Evolutionary conservation across 2,113 vertebrate genomes (phyloP), one percentile per base, ranked within the genome.

Genomic region (Proteles cristata): DNA sequence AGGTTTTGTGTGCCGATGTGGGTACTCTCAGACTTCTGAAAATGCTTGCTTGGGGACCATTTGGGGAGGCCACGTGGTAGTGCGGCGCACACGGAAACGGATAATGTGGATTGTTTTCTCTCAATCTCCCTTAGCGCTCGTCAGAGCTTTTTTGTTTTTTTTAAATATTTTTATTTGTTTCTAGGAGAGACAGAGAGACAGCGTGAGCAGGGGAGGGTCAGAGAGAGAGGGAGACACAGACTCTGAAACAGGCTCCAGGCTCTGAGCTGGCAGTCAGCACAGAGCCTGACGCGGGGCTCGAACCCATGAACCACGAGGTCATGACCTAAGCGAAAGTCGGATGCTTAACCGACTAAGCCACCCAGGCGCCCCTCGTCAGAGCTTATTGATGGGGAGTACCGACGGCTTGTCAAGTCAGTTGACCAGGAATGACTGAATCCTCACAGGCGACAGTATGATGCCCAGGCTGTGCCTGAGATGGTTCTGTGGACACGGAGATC

Each of bases 1-100:
- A 71, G 35, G 65, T 90, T 86, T 92, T 92, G 9, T 71, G 83
- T 19, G 45, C 90, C 92, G 58, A 84, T 87, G 68, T 79, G 45
- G 74, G 19, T 63, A 17, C 82, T 85, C 25, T 23, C 74, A 19
- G 43, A 71, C 61, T 87, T 76, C 71, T 94, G 33, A 69, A 82
- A 43, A 82, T 71, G 19, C 45, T 33, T 15, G 21, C 43, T 28
- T 35, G 58, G 25, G 71, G 73, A 39, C 76, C 48, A 9, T 73
- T 74, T 71, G 77, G 19, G 35, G 19, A 84, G 88, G 55, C 63
- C 63, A 55, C 74, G 48, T 39, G 63, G 31, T 45, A 43, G 19
- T 39, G 43, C 53, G 43, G 31, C 23, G 23, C 39, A 23, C 11
- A 6, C 50, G 80, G 76, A 39, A 90, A 43, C n/a, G 17, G 43